These are phyloP conservation scores for Ormyrus labotus DNA, from an alignment of 2,888 invertebrate species.

Conservation along the genomic window DNA sequence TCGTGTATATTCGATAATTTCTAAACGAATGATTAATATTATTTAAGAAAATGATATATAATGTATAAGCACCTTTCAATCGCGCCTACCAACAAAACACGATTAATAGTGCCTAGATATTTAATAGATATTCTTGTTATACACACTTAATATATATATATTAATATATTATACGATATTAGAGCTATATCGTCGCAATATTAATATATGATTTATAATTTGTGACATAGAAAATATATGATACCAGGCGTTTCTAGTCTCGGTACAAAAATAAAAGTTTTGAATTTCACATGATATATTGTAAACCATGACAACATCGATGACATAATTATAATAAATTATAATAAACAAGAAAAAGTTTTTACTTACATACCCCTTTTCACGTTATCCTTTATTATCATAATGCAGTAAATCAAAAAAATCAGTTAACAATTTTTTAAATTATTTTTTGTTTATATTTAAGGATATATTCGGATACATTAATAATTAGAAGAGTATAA, in stretches of 20 bases:
- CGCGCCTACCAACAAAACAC: constrained; percentile 50
- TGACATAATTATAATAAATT: constrained; percentile 53
- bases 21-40: constrained; percentile 44
- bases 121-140: constrained; percentile 57
- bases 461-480: no score
- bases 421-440: no score
- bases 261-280: constrained; percentile 38
- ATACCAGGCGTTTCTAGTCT: neutral
- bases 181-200: constrained; percentile 40
- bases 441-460: no score
- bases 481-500: no score
- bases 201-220: constrained; percentile 47
- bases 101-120: constrained; percentile 57
- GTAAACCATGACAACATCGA: constrained; percentile 53
- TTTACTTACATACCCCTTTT: no score
- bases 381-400: no score
- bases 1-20: constrained; percentile 39
- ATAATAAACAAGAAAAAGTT: constrained; percentile 16
- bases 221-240: constrained; percentile 44
- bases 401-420: no score
- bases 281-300: constrained; percentile 49
- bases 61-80: constrained; percentile 48
- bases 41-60: constrained; percentile 28
- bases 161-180: constrained; percentile 43
- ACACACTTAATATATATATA: constrained; percentile 44